Percentiles rank a stretch among this genome's conserved stretches.
Conservation (phyloP, 2,888 invertebrate species). For the Carterocephalus palaemon region DNA sequence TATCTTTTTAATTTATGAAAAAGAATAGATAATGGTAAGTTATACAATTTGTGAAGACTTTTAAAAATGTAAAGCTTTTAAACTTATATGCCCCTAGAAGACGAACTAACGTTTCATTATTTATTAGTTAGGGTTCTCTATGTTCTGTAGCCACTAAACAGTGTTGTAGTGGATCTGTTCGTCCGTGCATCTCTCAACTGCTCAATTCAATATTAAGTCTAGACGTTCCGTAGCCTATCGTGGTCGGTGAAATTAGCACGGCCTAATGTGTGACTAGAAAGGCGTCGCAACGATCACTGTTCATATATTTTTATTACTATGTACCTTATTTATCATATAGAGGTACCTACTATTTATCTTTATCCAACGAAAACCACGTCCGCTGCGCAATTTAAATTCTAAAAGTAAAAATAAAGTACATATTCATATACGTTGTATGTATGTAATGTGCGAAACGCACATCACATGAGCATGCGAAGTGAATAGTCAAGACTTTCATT, state of each 20-base stretch:
- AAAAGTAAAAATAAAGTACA: constrained; percentile 18
- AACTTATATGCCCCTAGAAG: constrained; percentile 66
- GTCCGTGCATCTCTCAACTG: constrained; percentile 71
- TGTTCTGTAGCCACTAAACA: constrained; percentile 67
- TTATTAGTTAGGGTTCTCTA: constrained; percentile 66
- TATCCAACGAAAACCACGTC: constrained; percentile 23
- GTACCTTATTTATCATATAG: constrained; percentile 19
- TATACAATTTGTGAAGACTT: constrained; percentile 73
- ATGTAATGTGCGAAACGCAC: too few species aligned
- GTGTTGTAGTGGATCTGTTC: constrained; percentile 71
- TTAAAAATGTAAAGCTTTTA: constrained; percentile 69
- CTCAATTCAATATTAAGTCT: constrained; percentile 71
- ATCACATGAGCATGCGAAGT: constrained; percentile 2
- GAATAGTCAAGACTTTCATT: constrained; percentile 9
- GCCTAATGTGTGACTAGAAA: constrained; percentile 48
- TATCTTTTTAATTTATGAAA: constrained; percentile 53
- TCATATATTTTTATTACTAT: constrained; percentile 26
- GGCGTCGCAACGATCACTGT: constrained; percentile 35
- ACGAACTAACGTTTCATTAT: constrained; percentile 52
- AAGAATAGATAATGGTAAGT: constrained; percentile 61
- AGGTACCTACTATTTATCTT: constrained; percentile 15
- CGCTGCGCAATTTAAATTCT: constrained; percentile 21
- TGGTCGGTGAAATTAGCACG: constrained; percentile 54
- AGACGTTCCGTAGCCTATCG: constrained; percentile 54
- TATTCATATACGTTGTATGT: too few species aligned